Evolutionary conservation across 2,888 invertebrate species (phyloP), one percentile per base, ranked within the genome.

Genomic region (Synanthedon formicaeformis): DNA sequence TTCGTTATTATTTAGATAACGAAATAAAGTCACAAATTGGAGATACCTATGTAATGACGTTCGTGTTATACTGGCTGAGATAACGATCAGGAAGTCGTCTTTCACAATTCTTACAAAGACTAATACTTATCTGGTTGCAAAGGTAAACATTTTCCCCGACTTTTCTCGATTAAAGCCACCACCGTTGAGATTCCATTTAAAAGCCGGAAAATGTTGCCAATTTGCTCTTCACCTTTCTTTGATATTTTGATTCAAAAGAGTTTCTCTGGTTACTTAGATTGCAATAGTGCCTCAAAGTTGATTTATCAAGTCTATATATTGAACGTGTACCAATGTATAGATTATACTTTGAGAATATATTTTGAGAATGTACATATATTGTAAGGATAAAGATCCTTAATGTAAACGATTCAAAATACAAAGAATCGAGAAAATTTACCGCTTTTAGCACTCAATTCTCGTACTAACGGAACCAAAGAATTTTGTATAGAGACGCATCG

Each of bases 201-300:
- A 73, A 75, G 76, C 71, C 73, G 75, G 75, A 75, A 78, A 78
- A 76, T 77, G 75, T 75, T 71, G 69, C 69, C 72, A 76, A 77
- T 76, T 78, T 73, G 60, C 67, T 70, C 69, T 62, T 63, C 61
- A 62, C 63, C 61, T 57, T 61, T 61, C 73, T 73, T 75, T 76
- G 73, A 73, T 72, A 72, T 73, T 73, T 69, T 65, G 69, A 72
- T 70, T 73, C 69, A 68, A 70, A 72, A 67, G 67, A 63, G 66
- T 64, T 69, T 67, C 66, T 63, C 62, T 60, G 63, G 63, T 64
- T 58, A 53, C 60, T 58, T 60, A 56, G 57, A 52, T 58, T 55
- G 58, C 58, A 69, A 34, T 34, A 34, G 34, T 34, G 34, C 34
- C 34, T 34, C 62, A 69, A 69, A 69, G 69, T 64, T 67, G 65